Base-by-base conservation (phyloP, 2,113 vertebrate species). In the Phylloscopus trochilus region DNA sequence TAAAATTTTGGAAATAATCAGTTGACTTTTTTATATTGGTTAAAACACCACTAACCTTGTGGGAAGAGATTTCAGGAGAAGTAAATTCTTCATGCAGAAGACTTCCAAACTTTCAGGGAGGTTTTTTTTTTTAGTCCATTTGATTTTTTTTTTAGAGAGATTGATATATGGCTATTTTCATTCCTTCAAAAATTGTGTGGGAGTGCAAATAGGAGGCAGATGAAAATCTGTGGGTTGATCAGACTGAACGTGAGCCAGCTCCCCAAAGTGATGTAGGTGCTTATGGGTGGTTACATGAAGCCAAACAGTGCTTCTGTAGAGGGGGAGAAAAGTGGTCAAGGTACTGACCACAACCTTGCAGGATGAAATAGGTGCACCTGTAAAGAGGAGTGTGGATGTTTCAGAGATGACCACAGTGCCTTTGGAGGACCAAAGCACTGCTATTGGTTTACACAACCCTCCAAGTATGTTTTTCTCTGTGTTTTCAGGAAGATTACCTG, bases 211-310 rank as follows among this genome's bases (percentile, higher is more conserved):
- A 79, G 62, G 35, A 82, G 62, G 52, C 1, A 19, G 44, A 52
- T 85, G 56, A 63, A 85, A 92, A 84, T 16, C 43, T 66, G 0
- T 75, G 10, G 18, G 47, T 35, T 68, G 66, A 44, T 27, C 10
- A 39, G 33, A 14, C 33, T 84, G 56, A 53, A 26, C 0, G 0
- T n/a, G 56, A 67, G 16, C 58, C 67, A 28, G 13, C 46, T 79
- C 41, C 19, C 16, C 16, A 12, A 0, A 0, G 0, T 0, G 8
- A 68, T 20, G 12, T 19, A 18, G 58, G 26, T 70, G 64, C n/a
- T 74, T 39, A 6, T 0, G 1, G 13, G 2, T 44, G 41, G 6
- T 60, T 46, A n/a, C 1, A 2, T 60, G 82, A 77, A 68, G 41
- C 31, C 31, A 30, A 64, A 23, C 8, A 12, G 35, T 46, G 43